A percentile compares a stretch with the other conserved stretches of the same genome.
phyloP scores from a whole-genome alignment of 2,797 vertebrate species.

The Sylvilagus floridanus region DNA sequence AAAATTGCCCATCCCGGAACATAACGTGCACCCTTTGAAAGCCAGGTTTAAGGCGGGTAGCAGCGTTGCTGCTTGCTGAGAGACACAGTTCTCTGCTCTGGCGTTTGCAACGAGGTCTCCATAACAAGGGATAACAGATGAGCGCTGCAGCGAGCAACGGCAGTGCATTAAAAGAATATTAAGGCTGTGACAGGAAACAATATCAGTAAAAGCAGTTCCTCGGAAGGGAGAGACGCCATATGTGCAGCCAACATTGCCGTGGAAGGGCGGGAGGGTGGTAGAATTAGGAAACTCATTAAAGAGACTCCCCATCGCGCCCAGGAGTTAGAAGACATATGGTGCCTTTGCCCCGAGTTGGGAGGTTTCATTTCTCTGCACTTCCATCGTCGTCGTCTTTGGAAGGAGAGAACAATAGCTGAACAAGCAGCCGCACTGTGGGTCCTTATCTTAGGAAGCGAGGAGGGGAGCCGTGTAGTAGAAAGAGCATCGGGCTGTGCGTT shows the following conservation, averaged over 20 bases:
- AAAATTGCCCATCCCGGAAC: neutral
- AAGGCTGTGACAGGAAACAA: slow-evolving; percentile 86
- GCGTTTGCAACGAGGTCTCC: slow-evolving; percentile 80
- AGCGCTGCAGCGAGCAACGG: slow-evolving; percentile 84
- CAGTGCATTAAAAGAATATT: slow-evolving; percentile 89
- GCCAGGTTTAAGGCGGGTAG: slow-evolving; percentile 58
- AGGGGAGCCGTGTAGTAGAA: neutral
- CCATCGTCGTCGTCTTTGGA: slow-evolving; percentile 43
- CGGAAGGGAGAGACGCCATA: slow-evolving; percentile 83
- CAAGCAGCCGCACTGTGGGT: neutral
- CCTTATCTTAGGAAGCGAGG: neutral
- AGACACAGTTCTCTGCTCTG: slow-evolving; percentile 64
- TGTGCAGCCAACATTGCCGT: slow-evolving; percentile 81
- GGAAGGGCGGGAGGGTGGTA: slow-evolving; percentile 60
- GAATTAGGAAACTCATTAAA: slow-evolving; percentile 85
- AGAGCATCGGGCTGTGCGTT: neutral
- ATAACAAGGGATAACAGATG: slow-evolving; percentile 88
- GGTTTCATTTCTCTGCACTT: slow-evolving; percentile 76
- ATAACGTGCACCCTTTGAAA: slow-evolving; percentile 56
- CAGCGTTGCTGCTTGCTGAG: slow-evolving; percentile 62
- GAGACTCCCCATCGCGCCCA: slow-evolving; percentile 84
- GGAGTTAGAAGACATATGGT: slow-evolving; percentile 87
- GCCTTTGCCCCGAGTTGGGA: slow-evolving; percentile 77
- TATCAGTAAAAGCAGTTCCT: slow-evolving; percentile 84
- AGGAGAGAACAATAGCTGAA: slow-evolving; percentile 22